These are phyloP conservation scores for Nicator chloris DNA, from an alignment of 2,113 vertebrate genomes.

Conservation along the genomic window DNA sequence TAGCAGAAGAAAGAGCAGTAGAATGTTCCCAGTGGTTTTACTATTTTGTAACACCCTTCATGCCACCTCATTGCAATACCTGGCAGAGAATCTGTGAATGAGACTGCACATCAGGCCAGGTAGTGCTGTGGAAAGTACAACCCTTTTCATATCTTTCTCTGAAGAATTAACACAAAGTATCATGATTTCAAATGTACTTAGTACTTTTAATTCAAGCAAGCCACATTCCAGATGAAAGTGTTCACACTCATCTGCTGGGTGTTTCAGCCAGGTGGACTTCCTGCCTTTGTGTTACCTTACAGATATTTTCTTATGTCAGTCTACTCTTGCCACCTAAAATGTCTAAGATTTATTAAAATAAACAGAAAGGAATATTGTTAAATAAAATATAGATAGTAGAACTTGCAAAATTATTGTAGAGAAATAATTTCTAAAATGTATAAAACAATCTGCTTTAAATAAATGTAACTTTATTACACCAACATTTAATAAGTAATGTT, in stretches of 20 bases:
- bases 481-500: background rate
- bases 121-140: background rate
- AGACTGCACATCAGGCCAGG: background rate
- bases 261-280: background rate
- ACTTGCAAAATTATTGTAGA: background rate
- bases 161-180: background rate
- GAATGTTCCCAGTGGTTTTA: background rate
- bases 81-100: background rate
- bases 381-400: background rate
- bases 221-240: background rate
- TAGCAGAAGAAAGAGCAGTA: background rate
- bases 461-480: background rate
- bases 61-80: background rate
- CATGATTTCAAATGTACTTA: background rate
- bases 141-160: background rate
- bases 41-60: accelerated
- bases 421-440: background rate
- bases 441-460: background rate
- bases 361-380: background rate
- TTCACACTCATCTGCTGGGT: background rate
- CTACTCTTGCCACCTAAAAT: background rate
- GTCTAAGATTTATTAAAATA: background rate
- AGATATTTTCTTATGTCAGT: background rate
- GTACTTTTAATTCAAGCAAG: background rate
- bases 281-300: background rate